Evolutionary conservation across 2,797 vertebrate genomes (phyloP), one percentile per base, ranked within the genome.

Genomic region (Anguilla anguilla): DNA sequence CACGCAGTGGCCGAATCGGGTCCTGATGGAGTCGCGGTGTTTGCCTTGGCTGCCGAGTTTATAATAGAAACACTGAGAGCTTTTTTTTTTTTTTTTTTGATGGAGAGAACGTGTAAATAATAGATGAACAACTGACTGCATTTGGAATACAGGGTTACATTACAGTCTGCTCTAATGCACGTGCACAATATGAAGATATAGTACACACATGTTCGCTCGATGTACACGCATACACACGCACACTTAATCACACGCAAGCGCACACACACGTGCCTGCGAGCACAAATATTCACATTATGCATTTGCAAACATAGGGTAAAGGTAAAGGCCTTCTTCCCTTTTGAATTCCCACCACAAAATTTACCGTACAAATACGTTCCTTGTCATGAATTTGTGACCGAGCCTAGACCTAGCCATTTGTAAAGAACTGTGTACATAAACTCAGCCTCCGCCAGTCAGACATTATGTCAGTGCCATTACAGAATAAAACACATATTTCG

Each of bases 61-160:
- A 94, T 94, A 94, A 95, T 95, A 96, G 96, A 96, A 95, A 94
- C 94, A 92, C 89, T 51, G 91, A 94, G 93, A 94, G 93, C 94
- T 93, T 95, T 53, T 43, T 43, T 43, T 43, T 43, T 35, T 43
- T 43, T 43, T 43, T 43, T 43, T 95, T 94, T 94, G 94, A 94
- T 93, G 92, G 94, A 94, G 92, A 93, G 94, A 94, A 93, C 89
- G 90, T 94, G 93, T 97, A 96, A 96, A 97, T 97, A 95, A 96
- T 97, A 95, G 92, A 96, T 96, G 93, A 95, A 93, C 92, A 92
- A 92, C 94, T 93, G 94, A 94, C 93, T 94, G 93, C 93, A 93
- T 95, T 95, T 93, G 92, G 93, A 91, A 88, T 89, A 91, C 90
- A 92, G 91, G 92, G 92, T 92, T 90, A 86, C 74, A 49, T 88